These are phyloP conservation scores for Fundulus diaphanus DNA, from an alignment of 2,797 vertebrate species.

Conservation along the genomic window DNA sequence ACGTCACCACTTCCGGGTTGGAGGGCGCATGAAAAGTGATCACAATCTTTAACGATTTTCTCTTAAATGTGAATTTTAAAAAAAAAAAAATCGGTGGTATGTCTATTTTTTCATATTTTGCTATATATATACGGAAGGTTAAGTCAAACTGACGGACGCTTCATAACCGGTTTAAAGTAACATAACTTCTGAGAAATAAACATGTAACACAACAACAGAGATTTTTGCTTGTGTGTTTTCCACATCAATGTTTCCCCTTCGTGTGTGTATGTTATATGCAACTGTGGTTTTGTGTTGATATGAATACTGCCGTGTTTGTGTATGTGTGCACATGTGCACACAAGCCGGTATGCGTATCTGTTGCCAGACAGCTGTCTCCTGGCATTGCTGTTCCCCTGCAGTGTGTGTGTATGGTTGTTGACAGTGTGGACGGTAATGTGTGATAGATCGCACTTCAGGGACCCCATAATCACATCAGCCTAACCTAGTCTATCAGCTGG, in stretches of 20 bases:
- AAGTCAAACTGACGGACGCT: too few species aligned
- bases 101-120: too few species aligned
- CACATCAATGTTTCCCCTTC: slow-evolving; percentile 13
- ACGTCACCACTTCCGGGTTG: too few species aligned
- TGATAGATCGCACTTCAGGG: slow-evolving; percentile 88
- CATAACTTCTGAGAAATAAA: not conserved
- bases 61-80: too few species aligned
- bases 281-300: slow-evolving; percentile 33
- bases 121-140: too few species aligned
- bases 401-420: slow-evolving; percentile 83
- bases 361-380: slow-evolving; percentile 84
- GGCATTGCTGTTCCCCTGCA: slow-evolving; percentile 83
- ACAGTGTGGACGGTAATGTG: slow-evolving; percentile 87
- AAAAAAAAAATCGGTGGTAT: too few species aligned
- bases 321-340: slow-evolving; percentile 55
- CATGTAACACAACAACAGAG: not conserved
- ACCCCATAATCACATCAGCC: slow-evolving; percentile 87
- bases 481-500: slow-evolving; percentile 85
- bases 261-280: slow-evolving; percentile 15
- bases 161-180: too few species aligned
- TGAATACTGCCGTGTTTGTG: slow-evolving; percentile 35
- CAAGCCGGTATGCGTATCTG: slow-evolving; percentile 63
- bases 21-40: too few species aligned
- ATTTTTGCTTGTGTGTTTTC: not conserved
- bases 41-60: too few species aligned